These are phyloP conservation scores for Poeciliopsis turrubarensis DNA, from an alignment of 2,113 vertebrate species.

Conservation along the genomic window DNA sequence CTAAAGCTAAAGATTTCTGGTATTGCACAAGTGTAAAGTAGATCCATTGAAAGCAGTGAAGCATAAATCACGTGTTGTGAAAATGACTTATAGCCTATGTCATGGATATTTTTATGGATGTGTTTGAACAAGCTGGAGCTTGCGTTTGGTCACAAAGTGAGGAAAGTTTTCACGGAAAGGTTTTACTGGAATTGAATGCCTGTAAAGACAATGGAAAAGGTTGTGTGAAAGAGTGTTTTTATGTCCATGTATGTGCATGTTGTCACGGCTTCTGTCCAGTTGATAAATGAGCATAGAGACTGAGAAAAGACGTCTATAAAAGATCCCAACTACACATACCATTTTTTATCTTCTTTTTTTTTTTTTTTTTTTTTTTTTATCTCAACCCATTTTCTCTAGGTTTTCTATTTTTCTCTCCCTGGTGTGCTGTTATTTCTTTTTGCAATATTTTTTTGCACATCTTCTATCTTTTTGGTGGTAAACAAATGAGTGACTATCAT, in stretches of 20 bases:
- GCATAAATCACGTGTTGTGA: slow-evolving; percentile 41
- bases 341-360: not conserved
- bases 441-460: slow-evolving; percentile 10
- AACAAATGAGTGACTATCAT: slow-evolving; percentile 58
- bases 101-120: slow-evolving; percentile 16
- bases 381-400: slow-evolving; percentile 14
- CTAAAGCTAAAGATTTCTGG: slow-evolving; percentile 19
- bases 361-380: slow-evolving; percentile 30
- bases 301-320: slow-evolving; percentile 65
- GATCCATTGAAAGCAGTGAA: slow-evolving; percentile 18
- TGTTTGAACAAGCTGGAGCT: slow-evolving; percentile 33
- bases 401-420: slow-evolving; percentile 21
- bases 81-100: slow-evolving; percentile 23
- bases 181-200: slow-evolving; percentile 59
- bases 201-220: slow-evolving; percentile 55
- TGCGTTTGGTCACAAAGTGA: slow-evolving; percentile 21
- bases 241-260: slow-evolving; percentile 28
- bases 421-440: not conserved
- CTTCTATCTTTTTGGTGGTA: slow-evolving; percentile 19
- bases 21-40: slow-evolving; percentile 8
- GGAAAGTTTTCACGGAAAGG: slow-evolving; percentile 39
- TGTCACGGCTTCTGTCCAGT: slow-evolving; percentile 43
- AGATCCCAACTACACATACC: slow-evolving; percentile 12
- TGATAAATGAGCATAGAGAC: slow-evolving; percentile 59
- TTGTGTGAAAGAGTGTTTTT: slow-evolving; percentile 38